Conservation (phyloP, 2,113 vertebrate genomes). For the Ciconia stormi region DNA sequence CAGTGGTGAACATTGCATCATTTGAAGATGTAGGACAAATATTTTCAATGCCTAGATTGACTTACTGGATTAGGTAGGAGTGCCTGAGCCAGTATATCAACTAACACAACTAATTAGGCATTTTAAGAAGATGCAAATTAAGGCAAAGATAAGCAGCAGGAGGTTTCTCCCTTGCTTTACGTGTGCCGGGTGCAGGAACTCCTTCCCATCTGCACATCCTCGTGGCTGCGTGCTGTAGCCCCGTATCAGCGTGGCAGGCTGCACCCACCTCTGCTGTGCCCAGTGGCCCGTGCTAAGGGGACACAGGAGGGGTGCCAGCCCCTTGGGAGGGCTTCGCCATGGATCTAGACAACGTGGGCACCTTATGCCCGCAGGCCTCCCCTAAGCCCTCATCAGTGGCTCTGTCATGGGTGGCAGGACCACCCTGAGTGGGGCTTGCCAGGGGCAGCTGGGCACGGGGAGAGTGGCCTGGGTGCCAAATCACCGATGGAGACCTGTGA, state of each 20-base stretch:
- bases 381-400: not conserved
- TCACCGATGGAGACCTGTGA: not conserved
- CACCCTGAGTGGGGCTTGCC: not conserved
- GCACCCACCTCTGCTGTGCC: not conserved
- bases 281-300: not conserved
- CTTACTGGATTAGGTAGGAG: not conserved
- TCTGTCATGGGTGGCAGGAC: not conserved
- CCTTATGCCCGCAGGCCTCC: not conserved
- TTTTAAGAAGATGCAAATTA: slow-evolving; percentile 28
- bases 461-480: not conserved
- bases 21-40: not conserved
- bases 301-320: not conserved
- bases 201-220: not conserved
- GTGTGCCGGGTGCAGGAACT: not conserved
- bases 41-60: not conserved
- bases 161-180: not conserved
- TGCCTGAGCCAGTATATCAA: not conserved
- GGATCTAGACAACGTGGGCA: not conserved
- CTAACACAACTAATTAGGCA: not conserved
- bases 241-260: not conserved
- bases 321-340: not conserved
- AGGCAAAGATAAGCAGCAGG: not conserved
- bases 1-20: fast-evolving
- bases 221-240: not conserved
- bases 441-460: not conserved